Conservation (phyloP, 2,888 invertebrate species). For the Athalia rosae region DNA sequence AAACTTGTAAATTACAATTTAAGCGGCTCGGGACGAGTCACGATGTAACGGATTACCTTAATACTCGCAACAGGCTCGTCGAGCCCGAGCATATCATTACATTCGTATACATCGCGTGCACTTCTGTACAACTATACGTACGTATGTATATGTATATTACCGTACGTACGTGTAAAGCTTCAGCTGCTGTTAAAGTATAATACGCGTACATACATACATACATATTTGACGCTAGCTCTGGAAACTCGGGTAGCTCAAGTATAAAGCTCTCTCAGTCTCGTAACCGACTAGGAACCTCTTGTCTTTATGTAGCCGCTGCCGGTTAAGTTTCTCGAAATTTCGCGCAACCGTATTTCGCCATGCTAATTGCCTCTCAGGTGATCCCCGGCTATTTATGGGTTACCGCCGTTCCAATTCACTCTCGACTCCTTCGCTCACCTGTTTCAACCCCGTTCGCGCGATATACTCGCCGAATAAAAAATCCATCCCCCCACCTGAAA, state of each 20-base stretch:
- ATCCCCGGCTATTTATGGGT: conserved; percentile 17
- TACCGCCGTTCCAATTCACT: no score
- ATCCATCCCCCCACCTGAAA: no score
- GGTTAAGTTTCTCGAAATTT: conserved; percentile 24
- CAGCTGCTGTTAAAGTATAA: not conserved
- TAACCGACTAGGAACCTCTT: conserved; percentile 14
- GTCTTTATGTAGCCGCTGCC: conserved; percentile 7
- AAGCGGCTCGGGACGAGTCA: not conserved
- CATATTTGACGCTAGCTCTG: not conserved
- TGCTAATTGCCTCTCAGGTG: conserved; percentile 18
- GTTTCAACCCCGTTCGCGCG: no score
- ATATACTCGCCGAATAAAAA: no score
- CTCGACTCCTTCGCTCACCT: no score
- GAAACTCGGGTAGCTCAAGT: conserved; percentile 2
- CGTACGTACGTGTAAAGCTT: not conserved
- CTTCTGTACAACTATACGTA: not conserved
- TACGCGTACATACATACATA: not conserved
- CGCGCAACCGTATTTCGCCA: not conserved
- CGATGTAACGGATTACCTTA: not conserved
- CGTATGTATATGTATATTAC: not conserved
- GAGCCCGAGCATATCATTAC: not conserved
- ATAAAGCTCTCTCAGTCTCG: conserved; percentile 20
- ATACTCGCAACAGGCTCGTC: not conserved
- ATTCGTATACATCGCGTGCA: not conserved
- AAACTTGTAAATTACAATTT: not conserved